Conservation (phyloP, 2,113 vertebrate genomes). For the Siniperca knerii region DNA sequence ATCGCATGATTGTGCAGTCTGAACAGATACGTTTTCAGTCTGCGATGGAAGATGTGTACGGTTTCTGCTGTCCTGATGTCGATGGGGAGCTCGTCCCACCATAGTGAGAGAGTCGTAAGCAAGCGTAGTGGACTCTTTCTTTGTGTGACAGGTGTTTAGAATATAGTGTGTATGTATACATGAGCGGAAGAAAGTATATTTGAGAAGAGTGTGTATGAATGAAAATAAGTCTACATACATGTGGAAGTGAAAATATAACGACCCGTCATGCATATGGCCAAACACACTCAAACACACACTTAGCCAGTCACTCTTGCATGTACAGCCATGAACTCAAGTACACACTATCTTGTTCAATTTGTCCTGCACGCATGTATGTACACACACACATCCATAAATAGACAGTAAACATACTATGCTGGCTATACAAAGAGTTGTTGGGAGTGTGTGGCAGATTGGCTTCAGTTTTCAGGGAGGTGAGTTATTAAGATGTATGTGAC, state of each 20-base stretch:
- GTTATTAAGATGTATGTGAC: slow-evolving; percentile 80
- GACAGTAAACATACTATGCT: background rate
- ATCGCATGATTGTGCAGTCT: no score
- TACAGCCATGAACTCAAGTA: background rate
- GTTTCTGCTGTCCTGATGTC: no score
- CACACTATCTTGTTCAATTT: slow-evolving; percentile 5
- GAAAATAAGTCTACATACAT: no score
- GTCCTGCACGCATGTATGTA: background rate
- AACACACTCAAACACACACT: slow-evolving; percentile 6
- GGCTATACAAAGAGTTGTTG: slow-evolving; percentile 23
- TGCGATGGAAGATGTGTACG: no score
- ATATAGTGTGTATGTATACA: no score
- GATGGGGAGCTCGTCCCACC: no score
- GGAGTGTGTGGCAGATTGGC: slow-evolving; percentile 51
- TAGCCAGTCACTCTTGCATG: background rate
- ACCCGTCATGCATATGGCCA: background rate
- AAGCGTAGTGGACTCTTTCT: no score
- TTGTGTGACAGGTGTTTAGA: no score
- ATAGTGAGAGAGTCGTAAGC: no score
- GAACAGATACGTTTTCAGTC: no score
- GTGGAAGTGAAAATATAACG: background rate
- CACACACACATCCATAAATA: slow-evolving; percentile 1
- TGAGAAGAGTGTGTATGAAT: no score
- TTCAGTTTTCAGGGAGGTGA: slow-evolving; percentile 70
- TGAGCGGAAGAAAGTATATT: no score